A percentile compares a stretch with the other conserved stretches of the same genome.
Evolutionary conservation across 2,888 invertebrate genomes (phyloP).

Genomic region (Drosophila helvetica): DNA sequence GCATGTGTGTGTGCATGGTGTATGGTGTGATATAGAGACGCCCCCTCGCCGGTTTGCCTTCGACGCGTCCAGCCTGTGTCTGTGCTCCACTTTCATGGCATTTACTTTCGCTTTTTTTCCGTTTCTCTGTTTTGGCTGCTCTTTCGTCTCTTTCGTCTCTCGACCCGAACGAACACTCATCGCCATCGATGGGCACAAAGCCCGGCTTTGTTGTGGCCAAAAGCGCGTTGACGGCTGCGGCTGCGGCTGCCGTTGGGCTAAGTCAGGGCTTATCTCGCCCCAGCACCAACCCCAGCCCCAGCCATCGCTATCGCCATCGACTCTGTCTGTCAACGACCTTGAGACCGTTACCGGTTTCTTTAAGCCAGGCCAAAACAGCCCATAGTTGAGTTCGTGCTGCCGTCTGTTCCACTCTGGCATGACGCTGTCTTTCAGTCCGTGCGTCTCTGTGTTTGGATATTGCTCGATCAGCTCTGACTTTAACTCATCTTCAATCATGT

Average conservation of each 20-base stretch:
- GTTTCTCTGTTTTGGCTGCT: slow-evolving; percentile 7
- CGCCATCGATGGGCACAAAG: slow-evolving; percentile 9
- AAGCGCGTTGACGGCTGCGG: slow-evolving; percentile 37
- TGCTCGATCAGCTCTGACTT: slow-evolving; percentile 4
- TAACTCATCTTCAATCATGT: slow-evolving; percentile 20
- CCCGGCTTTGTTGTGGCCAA: slow-evolving; percentile 27
- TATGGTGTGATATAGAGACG: slow-evolving; percentile 38
- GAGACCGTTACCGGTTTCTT: slow-evolving; percentile 75
- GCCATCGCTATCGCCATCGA: slow-evolving; percentile 56
- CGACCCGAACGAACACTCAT: slow-evolving; percentile 13
- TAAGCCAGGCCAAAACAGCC: slow-evolving; percentile 26
- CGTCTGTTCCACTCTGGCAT: slow-evolving; percentile 20
- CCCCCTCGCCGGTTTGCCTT: slow-evolving; percentile 70
- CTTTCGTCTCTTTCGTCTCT: slow-evolving; percentile 1
- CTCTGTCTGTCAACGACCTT: slow-evolving; percentile 67
- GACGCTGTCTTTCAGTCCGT: slow-evolving; percentile 1
- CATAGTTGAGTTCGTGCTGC: not conserved
- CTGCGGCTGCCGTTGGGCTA: slow-evolving; percentile 37
- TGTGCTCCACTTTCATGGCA: slow-evolving; percentile 72
- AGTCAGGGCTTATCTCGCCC: slow-evolving; percentile 60
- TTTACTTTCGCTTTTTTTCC: slow-evolving; percentile 74
- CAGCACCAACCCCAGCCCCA: slow-evolving; percentile 41
- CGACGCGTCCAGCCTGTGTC: slow-evolving; percentile 46
- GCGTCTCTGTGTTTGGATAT: slow-evolving; percentile 10
- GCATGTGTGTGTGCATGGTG: too few relatives aligned